These are phyloP conservation scores for Drosophila siamana DNA, from an alignment of 2,888 invertebrate genomes.

Conservation along the genomic window DNA sequence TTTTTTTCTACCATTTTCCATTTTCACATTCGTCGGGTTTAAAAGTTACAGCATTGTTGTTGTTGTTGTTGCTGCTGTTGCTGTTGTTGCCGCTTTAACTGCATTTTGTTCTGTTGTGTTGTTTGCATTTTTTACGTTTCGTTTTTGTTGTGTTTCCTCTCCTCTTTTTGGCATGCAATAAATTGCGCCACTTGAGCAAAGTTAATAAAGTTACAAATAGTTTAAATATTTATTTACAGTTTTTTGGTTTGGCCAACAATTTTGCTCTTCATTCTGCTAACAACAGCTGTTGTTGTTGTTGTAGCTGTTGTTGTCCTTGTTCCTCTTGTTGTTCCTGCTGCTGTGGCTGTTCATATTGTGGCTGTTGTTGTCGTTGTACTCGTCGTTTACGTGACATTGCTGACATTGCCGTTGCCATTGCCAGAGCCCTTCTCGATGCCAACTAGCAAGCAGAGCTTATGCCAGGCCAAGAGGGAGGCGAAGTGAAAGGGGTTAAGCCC, in stretches of 20 bases:
- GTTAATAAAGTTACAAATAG: constrained; percentile 81
- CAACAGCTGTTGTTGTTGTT: constrained; percentile 26
- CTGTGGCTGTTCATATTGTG: constrained; percentile 10
- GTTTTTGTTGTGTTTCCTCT: constrained; percentile 3
- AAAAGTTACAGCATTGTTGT: constrained; percentile 39
- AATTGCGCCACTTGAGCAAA: constrained; percentile 79
- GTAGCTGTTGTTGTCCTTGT: constrained; percentile 17
- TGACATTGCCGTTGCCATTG: constrained; percentile 25
- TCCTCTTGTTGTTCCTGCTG: constrained; percentile 15
- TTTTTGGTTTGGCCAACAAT: constrained; percentile 73
- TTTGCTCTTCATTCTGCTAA: constrained; percentile 48
- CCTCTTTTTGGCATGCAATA: constrained; percentile 69
- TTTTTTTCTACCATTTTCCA: constrained; percentile 27
- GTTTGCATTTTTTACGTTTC: constrained; percentile 1
- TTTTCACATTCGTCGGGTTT: constrained; percentile 6
- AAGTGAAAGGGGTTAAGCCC: constrained; percentile 1
- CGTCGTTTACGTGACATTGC: constrained; percentile 46
- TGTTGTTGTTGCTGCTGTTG: constrained; percentile 7
- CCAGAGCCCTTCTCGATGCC: not conserved
- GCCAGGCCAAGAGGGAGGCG: not conserved
- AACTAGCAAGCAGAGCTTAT: not conserved
- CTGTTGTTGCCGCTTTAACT: constrained; percentile 4
- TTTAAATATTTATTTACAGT: constrained; percentile 79
- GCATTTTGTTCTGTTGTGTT: not conserved
- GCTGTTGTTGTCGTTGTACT: constrained; percentile 22